Conservation (phyloP, 2,113 vertebrate species). For the Hassar affinis region DNA sequence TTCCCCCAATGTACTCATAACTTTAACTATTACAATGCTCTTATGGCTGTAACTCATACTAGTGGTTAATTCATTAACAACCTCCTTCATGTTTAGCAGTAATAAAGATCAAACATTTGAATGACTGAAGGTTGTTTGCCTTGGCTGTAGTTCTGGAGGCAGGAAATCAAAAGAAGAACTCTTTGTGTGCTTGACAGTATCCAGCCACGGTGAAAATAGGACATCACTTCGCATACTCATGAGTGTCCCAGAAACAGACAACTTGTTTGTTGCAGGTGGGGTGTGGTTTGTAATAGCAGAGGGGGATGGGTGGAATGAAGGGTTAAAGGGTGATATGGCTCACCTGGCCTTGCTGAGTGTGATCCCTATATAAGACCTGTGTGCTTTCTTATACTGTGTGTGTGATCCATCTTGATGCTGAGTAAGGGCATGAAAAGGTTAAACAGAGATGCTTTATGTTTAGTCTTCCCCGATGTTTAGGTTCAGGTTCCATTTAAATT, state of each 20-base stretch:
- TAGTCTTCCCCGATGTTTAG: background rate
- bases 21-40: no score
- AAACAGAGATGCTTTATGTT: background rate
- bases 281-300: background rate
- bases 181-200: background rate
- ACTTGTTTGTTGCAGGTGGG: background rate
- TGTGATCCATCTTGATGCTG: background rate
- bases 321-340: no score
- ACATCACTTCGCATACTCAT: background rate
- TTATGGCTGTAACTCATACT: background rate
- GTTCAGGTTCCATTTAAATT: background rate
- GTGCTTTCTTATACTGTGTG: background rate
- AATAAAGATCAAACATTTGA: background rate
- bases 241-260: background rate
- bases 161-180: background rate
- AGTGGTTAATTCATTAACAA: no score
- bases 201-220: background rate
- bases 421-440: background rate
- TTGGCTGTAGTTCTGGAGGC: background rate
- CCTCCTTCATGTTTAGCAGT: background rate
- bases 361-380: background rate
- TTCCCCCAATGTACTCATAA: no score
- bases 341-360: background rate
- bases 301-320: background rate
- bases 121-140: background rate